A percentile compares a stretch with the other conserved stretches of the same genome.
phyloP scores from a whole-genome alignment of 2,113 vertebrate genomes.

The Tyrannus savana region DNA sequence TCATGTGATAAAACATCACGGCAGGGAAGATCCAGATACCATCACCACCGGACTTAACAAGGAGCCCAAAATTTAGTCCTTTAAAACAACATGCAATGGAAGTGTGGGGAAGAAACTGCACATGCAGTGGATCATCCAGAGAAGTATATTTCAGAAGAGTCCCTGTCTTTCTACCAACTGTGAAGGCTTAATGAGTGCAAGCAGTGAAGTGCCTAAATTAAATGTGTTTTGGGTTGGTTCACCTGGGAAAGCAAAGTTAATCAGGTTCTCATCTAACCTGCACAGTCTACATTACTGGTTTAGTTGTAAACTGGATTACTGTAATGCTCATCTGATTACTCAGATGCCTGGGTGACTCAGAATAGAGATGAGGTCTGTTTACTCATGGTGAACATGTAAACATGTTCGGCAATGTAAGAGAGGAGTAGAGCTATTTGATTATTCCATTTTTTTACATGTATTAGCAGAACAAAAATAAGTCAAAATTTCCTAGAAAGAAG shows the following conservation, averaged over 20 bases:
- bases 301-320: neutral
- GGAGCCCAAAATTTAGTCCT: neutral
- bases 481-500: neutral
- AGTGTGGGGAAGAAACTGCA: neutral
- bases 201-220: neutral
- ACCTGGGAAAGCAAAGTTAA: neutral
- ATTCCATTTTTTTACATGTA: neutral
- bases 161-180: neutral
- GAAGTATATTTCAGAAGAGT: neutral
- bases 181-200: neutral
- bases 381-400: neutral
- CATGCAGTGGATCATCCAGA: neutral
- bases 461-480: neutral
- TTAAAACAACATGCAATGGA: neutral
- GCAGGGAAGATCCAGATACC: neutral
- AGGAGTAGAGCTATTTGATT: neutral
- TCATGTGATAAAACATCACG: neutral
- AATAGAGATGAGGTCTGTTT: neutral
- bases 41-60: neutral
- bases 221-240: neutral
- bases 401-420: fast-evolving
- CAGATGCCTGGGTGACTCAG: neutral
- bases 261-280: neutral
- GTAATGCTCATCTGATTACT: neutral
- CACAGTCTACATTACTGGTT: neutral